Evolutionary conservation across 2,113 vertebrate species (phyloP), one percentile per base, ranked within the genome.

Genomic region (Mesocricetus auratus): DNA sequence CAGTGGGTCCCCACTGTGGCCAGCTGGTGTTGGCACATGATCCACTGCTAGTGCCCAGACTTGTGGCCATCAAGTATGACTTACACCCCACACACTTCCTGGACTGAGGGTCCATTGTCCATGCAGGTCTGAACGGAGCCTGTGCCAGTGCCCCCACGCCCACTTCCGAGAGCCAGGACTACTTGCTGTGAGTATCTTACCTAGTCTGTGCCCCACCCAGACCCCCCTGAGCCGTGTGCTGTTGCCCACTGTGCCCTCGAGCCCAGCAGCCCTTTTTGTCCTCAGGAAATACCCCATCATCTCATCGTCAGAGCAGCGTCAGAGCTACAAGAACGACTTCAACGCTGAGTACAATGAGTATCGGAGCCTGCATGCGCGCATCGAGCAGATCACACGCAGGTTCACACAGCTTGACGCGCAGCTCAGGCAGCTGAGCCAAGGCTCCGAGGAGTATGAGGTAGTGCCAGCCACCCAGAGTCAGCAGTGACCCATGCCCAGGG

Each of bases 251-350:
- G 33, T 45, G n/a, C 68, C 66, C 33, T 53, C 29, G 36, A 22
- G 15, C 29, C 13, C 3, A 36, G 33, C 0, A 17, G 24, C 19
- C 42, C 45, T 86, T 64, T 15, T 47, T 26, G 19, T 45, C 31
- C 42, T 7, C 94, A 99, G 99, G 98, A 99, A 99, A 98, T 99
- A 99, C 50, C 98, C 98, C 0, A 98, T 99, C 98, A 99, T 99
- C 68, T 97, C 97, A 79, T 99, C 99, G n/a, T 98, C 97, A 0
- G 99, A 99, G 98, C 99, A 99, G 97, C 99, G 99, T 24, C 99
- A 99, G 98, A 99, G 98, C 97, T 99, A 99, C 98, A 99, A 99
- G 66, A 99, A 99, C 0, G 99, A 99, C 98, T 99, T 99, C 98
- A 99, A 99, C 0, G 98, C 99, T 0, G 99, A 99, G 69, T 99